Evolutionary conservation across 2,797 vertebrate genomes (phyloP), one percentile per base, ranked within the genome.

Genomic region (Helicolenus hilgendorfi): DNA sequence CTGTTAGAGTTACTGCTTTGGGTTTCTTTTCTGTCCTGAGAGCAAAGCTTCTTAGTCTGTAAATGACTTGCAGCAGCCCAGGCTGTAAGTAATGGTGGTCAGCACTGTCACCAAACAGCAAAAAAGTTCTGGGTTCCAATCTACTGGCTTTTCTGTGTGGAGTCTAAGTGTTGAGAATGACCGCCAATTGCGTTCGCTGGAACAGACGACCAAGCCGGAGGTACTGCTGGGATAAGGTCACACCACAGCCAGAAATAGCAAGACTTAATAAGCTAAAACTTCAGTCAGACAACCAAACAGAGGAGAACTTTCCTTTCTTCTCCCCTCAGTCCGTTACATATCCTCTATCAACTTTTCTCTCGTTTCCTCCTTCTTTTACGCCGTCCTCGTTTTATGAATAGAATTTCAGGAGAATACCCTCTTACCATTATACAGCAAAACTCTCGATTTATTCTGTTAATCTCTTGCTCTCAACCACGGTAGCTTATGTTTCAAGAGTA

Each of bases 161-260:
- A 70, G n/a, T 62, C 14, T 63, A 24, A 82, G 67, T 65, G 72
- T 71, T 29, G 53, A 71, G 53, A 63, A 72, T 11, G 41, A 67
- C 45, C 1, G 85, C 75, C 86, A 89, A 63, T 31, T 53, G 76
- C 29, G 49, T 81, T 72, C 1, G 35, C 70, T 91, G 87, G 72
- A 93, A 88, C 60, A 67, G 63, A 75, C 15, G 24, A 73, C 65
- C 27, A 4, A 74, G 60, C 85, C 78, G 38, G 84, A 88, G 88
- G 81, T 79, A 58, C 72, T 58, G 79, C 76, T 81, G 83, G 86
- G 81, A 84, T 79, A 88, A 69, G 58, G 62, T 76, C 72, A 31
- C 7, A 11, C 67, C 76, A 7, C 74, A 70, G 89, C 87, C 89
- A 91, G 80, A 77, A 77, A 84, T 81, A 92, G 84, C 87, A 89